Percentiles rank a stretch among this genome's conserved stretches.
These are phyloP conservation scores for Neogobius melanostomus DNA, from an alignment of 2,113 vertebrate genomes.

Conservation along the genomic window DNA sequence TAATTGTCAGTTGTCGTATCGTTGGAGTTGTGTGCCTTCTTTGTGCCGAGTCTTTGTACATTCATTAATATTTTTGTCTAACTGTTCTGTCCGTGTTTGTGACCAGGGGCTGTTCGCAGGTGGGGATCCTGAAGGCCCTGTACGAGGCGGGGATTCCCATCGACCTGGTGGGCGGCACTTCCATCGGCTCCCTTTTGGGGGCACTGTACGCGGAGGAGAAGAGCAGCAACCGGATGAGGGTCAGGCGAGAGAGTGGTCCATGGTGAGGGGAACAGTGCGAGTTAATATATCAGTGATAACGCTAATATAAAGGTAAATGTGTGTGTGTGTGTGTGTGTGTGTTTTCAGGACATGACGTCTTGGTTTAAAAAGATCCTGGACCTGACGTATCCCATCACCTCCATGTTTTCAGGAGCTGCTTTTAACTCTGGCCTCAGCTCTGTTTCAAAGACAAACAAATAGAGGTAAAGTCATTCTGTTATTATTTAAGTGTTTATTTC, in stretches of 20 bases:
- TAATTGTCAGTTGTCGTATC: no score
- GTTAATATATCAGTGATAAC: no score
- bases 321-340: not conserved
- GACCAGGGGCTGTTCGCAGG: constrained; percentile 89
- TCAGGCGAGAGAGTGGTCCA: constrained; percentile 90
- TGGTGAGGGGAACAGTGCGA: constrained; percentile 70
- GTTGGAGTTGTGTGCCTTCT: no score
- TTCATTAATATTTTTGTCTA: not conserved
- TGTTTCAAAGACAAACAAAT: constrained; percentile 88
- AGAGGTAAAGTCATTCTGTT: constrained; percentile 74
- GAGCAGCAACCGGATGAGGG: constrained; percentile 85
- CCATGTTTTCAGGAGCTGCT: constrained; percentile 91
- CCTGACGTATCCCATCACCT: constrained; percentile 91
- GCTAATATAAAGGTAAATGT: not conserved
- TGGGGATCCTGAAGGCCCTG: constrained; percentile 86
- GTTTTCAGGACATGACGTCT: constrained; percentile 85
- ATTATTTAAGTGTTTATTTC: no score
- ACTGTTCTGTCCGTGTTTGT: not conserved
- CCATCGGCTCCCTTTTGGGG: constrained; percentile 90
- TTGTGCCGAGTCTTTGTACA: no score
- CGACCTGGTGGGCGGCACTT: constrained; percentile 91
- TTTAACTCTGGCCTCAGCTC: constrained; percentile 85
- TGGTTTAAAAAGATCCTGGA: constrained; percentile 86
- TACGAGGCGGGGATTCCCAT: constrained; percentile 86
- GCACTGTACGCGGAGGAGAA: constrained; percentile 91